Evolutionary conservation across 2,113 vertebrate genomes (phyloP), one percentile per base, ranked within the genome.

Genomic region (Motacilla alba): DNA sequence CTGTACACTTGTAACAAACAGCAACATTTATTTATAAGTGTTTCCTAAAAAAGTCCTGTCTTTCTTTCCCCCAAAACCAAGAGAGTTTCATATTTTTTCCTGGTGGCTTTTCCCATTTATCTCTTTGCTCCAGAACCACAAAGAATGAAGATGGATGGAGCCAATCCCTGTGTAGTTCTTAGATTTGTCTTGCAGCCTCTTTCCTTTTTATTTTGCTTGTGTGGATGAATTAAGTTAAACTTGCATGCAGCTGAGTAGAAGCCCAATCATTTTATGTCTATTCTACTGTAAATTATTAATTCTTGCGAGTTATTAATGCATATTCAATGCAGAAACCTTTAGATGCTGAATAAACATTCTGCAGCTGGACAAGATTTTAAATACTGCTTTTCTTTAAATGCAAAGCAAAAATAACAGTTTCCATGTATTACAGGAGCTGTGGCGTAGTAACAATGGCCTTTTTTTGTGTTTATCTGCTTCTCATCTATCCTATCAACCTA

Each of bases 281-380:
- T 59, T 86, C 55, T n/a, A n/a, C 8, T 83, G 79, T 96, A 74
- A 96, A 93, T 90, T 85, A 90, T 96, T 90, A 94, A 95, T 92
- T 86, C 55, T 74, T 66, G 55, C 77, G 69, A 82, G 9, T 93
- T 91, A 82, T 68, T 94, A 74, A 95, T 95, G 37, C 56, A 55
- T 49, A 74, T 43, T 87, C 37, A 93, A 22, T 53, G 59, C 56
- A 92, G 43, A 76, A 86, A 53, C 56, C 28, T 72, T 83, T 24
- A 76, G 67, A 53, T 77, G 76, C 64, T 75, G 60, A 77, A 63
- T 59, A 83, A 84, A 64, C 21, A 74, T 30, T 53, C 63, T 55
- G 39, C 60, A 50, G n/a, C 35, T 12, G 41, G 59, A 70, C 20
- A 84, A 41, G 67, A 90, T 22, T 90, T 93, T 55, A 24, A 87